phyloP scores from a whole-genome alignment of 2,113 vertebrate genomes.

The Hemicordylus capensis region DNA sequence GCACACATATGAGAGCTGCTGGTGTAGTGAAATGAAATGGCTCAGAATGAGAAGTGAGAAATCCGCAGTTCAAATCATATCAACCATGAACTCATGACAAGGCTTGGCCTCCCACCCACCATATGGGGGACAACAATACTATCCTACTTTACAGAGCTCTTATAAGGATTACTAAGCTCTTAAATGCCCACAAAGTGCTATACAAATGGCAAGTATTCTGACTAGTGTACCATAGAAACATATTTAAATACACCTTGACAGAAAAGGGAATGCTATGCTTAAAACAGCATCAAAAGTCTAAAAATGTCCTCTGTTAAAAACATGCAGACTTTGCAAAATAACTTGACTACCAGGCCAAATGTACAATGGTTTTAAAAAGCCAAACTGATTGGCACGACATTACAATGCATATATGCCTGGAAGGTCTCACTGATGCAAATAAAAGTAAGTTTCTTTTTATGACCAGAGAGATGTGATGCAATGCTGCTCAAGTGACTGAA shows the following conservation, averaged over 20 bases:
- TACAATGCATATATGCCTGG: background rate
- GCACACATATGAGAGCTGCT: background rate
- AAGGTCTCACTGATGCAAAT: background rate
- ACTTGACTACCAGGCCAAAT: background rate
- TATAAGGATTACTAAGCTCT: background rate
- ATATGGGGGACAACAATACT: background rate
- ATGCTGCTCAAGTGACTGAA: background rate
- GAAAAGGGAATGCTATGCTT: background rate
- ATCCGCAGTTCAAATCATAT: background rate
- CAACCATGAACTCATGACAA: background rate
- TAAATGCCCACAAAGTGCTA: background rate
- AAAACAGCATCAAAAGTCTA: slow-evolving; percentile 11
- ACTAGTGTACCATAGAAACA: background rate
- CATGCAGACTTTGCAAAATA: background rate
- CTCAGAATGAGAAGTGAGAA: background rate
- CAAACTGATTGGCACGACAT: background rate
- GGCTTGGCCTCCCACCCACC: background rate
- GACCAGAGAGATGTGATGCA: background rate
- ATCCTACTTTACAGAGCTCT: background rate
- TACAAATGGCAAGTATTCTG: background rate
- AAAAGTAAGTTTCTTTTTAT: no score
- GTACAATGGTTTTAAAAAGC: background rate
- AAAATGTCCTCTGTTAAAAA: background rate
- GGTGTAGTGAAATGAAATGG: background rate
- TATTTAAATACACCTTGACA: background rate